Conservation (phyloP, 2,797 vertebrate species). For the Xenops minutus region DNA sequence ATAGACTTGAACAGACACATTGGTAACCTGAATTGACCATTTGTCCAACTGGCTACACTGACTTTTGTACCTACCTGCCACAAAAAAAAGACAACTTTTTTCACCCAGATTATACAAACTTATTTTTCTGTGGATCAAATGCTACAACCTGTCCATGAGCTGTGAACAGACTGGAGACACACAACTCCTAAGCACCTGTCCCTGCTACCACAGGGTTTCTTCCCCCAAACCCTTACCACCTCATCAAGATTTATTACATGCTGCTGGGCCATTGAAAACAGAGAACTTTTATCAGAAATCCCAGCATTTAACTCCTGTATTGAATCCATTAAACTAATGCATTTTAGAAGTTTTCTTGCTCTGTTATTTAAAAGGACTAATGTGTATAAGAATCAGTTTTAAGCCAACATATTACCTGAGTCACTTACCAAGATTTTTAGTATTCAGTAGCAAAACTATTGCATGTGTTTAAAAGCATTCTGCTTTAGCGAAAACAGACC, state of each 20-base stretch:
- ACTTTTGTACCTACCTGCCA: neutral
- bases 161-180: neutral
- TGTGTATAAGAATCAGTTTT: neutral
- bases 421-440: neutral
- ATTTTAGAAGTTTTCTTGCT: conserved; percentile 4
- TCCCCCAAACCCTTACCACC: neutral
- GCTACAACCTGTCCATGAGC: neutral
- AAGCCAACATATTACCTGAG: conserved; percentile 1
- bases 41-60: neutral
- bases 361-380: conserved; percentile 32
- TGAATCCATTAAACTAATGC: neutral
- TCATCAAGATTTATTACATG: neutral
- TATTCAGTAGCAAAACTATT: conserved; percentile 7
- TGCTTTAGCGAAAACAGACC: neutral
- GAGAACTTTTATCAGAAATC: neutral
- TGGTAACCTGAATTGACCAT: neutral
- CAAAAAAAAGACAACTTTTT: neutral
- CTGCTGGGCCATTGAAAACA: neutral
- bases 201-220: neutral
- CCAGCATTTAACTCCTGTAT: neutral
- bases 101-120: neutral
- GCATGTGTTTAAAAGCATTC: neutral
- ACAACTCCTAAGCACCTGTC: neutral
- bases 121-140: neutral
- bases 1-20: fast-evolving